These are phyloP conservation scores for Athene noctua DNA, from an alignment of 2,113 vertebrate species.

Conservation along the genomic window DNA sequence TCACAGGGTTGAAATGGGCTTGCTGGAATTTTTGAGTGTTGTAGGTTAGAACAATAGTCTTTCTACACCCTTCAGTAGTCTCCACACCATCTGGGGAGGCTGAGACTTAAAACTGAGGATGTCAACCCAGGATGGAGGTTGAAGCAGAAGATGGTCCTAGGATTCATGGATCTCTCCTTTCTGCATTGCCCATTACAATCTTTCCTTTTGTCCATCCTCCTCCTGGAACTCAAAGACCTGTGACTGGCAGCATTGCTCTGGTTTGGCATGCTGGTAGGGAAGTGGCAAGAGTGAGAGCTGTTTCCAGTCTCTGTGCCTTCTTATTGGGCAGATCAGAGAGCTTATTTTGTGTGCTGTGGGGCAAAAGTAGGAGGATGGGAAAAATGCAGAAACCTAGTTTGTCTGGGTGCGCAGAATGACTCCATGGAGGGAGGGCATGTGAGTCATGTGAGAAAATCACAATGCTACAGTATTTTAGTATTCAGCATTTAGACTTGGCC, in stretches of 20 bases:
- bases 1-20: not conserved
- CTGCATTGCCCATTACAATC: not conserved
- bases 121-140: not conserved
- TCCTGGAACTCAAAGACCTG: not conserved
- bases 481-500: not conserved
- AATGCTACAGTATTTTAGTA: not conserved
- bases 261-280: not conserved
- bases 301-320: not conserved
- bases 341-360: not conserved
- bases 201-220: not conserved
- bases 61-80: not conserved
- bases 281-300: not conserved
- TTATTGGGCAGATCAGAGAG: not conserved
- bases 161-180: not conserved
- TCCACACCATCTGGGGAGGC: not conserved
- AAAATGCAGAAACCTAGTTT: not conserved
- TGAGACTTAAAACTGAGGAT: not conserved
- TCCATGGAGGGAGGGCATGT: accelerated
- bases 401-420: not conserved
- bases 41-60: not conserved
- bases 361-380: not conserved
- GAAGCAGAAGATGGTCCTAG: not conserved
- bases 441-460: not conserved
- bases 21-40: not conserved
- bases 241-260: not conserved